Evolutionary conservation across 2,888 invertebrate species (phyloP).

Genomic region (Coremacera marginata): DNA sequence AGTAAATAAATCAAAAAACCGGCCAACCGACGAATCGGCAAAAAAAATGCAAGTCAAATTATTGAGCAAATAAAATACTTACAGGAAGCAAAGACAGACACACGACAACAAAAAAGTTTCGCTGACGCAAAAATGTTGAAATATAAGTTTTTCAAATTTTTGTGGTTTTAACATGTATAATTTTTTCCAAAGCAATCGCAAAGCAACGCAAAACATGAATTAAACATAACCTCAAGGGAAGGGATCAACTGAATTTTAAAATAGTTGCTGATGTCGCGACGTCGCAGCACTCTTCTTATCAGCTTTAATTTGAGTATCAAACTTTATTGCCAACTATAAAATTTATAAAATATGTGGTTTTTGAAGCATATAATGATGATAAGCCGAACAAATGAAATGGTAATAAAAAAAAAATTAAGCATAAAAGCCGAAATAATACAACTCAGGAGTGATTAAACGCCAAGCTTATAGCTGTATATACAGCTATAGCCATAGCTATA

Average conservation of each 20-base stretch:
- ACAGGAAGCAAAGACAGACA: not conserved
- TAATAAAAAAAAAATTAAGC: slow-evolving; percentile 49
- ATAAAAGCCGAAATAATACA: slow-evolving; percentile 7
- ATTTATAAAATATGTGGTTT: no score
- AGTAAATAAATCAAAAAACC: not conserved
- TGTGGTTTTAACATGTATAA: not conserved
- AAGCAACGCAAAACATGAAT: slow-evolving; percentile 21
- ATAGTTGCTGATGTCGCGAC: not conserved
- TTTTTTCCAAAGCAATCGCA: not conserved
- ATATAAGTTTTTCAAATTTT: slow-evolving; percentile 7
- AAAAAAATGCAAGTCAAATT: no score
- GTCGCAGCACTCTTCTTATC: slow-evolving; percentile 16
- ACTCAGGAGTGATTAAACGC: no score
- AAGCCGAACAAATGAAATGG: slow-evolving; percentile 20
- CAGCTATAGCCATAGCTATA: no score
- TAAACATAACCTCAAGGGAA: slow-evolving; percentile 28
- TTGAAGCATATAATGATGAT: no score
- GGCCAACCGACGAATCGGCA: not conserved
- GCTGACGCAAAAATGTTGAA: slow-evolving; percentile 14
- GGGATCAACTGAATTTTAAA: not conserved
- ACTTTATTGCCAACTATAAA: not conserved
- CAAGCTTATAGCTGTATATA: no score
- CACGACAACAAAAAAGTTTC: not conserved
- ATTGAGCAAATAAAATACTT: no score
- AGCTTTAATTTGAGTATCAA: slow-evolving; percentile 7